Base-by-base conservation (phyloP, 2,888 invertebrate genomes). In the Dione juno region DNA sequence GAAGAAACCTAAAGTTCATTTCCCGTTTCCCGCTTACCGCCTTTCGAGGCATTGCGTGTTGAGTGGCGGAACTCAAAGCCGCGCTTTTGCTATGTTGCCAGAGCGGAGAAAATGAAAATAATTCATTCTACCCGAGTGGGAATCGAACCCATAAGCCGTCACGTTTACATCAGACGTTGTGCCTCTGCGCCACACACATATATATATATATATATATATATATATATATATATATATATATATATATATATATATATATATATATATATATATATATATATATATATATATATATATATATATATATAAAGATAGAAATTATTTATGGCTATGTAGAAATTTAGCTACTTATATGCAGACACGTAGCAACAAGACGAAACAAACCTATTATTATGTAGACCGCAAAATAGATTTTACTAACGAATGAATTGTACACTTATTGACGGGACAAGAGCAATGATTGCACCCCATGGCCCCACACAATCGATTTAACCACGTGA, bases 371-470 rank as follows among this genome's bases (percentile, higher is more conserved):
- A 11, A 10, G 37, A 6, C 9, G 35, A 35, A 54, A 53, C 40
- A 45, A 48, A 54, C 45, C 41, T 48, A 54, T 66, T 61, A 70
- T 70, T 50, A 63, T 57, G 45, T 37, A 37, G 40, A 66, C 40
- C 53, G 19, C 37, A 63, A 43, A 48, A 66, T 68, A 70, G 68
- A 70, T 73, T 66, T 28, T 59, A 35, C 77, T 86, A 85, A 86
- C 82, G 84, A 87, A 84, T 79, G 82, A 80, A 86, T 88, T 83
- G 84, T 84, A 76, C 71, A 73, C 75, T 77, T 80, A 82, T 82
- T 78, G 77, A 75, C 72, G 72, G 79, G 78, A 89, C 88, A 89
- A 88, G 84, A 79, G 81, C 75, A 76, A 78, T 88, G 84, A 88
- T 88, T 86, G 83, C 79, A 79, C 64, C 50, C 64, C 37, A 40